Evolutionary conservation across 2,888 invertebrate genomes (phyloP).

Genomic region (Electrophaes corylata): DNA sequence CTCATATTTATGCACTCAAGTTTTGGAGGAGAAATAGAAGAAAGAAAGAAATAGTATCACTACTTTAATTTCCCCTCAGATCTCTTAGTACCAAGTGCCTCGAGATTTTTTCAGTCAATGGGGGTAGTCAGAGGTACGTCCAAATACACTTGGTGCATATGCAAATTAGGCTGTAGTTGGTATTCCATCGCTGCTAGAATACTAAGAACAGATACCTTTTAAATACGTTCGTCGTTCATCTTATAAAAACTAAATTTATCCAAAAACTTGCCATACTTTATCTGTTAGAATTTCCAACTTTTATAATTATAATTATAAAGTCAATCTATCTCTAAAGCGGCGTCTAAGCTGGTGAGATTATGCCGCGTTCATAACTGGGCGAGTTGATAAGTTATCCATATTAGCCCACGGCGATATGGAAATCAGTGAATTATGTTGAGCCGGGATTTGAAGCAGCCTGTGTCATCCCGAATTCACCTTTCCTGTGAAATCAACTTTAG

Average conservation of each 20-base stretch:
- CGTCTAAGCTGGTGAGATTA: conserved; percentile 28
- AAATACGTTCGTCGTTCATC: too few species aligned
- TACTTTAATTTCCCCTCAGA: too few species aligned
- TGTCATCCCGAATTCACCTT: conserved; percentile 7
- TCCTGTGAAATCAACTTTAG: conserved; percentile 10
- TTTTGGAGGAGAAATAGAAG: too few species aligned
- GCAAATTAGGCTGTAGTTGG: too few species aligned
- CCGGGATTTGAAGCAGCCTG: conserved; percentile 46
- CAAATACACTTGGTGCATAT: too few species aligned
- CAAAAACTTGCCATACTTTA: conserved; percentile 1
- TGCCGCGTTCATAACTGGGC: conserved; percentile 35
- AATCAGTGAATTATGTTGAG: conserved; percentile 62
- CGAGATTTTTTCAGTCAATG: too few species aligned
- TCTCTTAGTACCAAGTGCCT: too few species aligned
- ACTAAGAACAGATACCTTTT: too few species aligned
- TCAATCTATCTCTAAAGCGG: conserved; percentile 23
- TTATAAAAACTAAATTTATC: not conserved
- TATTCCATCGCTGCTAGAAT: too few species aligned
- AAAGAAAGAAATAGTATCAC: too few species aligned
- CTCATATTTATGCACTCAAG: too few species aligned
- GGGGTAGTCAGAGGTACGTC: too few species aligned
- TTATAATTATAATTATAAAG: conserved; percentile 27
- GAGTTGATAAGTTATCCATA: conserved; percentile 48
- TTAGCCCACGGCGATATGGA: conserved; percentile 45
- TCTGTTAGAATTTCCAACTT: conserved; percentile 19